Percentiles rank a stretch among this genome's conserved stretches.
phyloP scores from a whole-genome alignment of 2,888 invertebrate species.

The Hoplodrina ambigua region DNA sequence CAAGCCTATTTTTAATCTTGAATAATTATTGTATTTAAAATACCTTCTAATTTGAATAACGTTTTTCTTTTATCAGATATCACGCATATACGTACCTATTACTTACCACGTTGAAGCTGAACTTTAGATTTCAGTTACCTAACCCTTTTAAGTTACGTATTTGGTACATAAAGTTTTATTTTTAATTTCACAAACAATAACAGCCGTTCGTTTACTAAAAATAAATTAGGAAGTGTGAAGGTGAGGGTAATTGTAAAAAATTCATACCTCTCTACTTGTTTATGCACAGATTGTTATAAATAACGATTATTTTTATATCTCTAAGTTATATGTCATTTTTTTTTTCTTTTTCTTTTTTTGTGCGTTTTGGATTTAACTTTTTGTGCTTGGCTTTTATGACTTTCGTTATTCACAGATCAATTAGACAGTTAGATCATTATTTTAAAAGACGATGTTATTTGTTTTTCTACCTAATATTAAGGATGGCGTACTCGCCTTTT shows the following conservation, averaged over 20 bases:
- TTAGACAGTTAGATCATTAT: too few relatives aligned
- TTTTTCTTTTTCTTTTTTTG: not conserved
- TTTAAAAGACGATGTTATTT: too few relatives aligned
- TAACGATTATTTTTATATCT: not conserved
- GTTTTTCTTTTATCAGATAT: conserved; percentile 17
- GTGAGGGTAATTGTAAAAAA: not conserved
- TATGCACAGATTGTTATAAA: not conserved
- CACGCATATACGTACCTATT: conserved; percentile 4
- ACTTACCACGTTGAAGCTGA: conserved; percentile 13
- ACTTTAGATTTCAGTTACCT: not conserved
- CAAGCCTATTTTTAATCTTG: conserved; percentile 25
- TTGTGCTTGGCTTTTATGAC: not conserved
- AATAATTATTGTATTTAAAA: conserved; percentile 12
- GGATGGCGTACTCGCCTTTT: too few relatives aligned
- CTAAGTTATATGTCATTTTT: not conserved
- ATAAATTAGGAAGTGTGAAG: not conserved
- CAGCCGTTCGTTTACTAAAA: not conserved
- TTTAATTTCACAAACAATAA: not conserved
- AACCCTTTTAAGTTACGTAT: too few relatives aligned
- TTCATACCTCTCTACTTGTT: not conserved
- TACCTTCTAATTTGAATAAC: conserved; percentile 20
- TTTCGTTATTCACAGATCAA: not conserved
- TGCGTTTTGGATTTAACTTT: not conserved
- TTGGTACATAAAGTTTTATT: not conserved
- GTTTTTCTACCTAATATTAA: too few relatives aligned